These are phyloP conservation scores for Coregonus clupeaformis DNA, from an alignment of 2,113 vertebrate genomes.

Conservation along the genomic window DNA sequence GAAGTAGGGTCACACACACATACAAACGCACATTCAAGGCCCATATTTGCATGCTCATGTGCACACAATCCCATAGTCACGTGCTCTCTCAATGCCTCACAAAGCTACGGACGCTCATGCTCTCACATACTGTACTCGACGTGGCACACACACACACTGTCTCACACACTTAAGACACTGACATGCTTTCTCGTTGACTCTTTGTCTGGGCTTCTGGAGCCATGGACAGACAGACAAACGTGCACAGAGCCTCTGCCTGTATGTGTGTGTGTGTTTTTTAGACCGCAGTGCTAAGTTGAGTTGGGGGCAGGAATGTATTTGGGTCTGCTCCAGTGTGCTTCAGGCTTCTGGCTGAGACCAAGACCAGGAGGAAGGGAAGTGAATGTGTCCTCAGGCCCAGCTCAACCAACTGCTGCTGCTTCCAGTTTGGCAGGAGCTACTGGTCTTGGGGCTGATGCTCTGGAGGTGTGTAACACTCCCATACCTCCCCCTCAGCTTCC, in stretches of 20 bases:
- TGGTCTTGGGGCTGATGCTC: too few species aligned
- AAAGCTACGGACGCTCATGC: not conserved
- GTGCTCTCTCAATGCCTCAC: not conserved
- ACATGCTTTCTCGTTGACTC: not conserved
- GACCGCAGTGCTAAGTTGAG: slow-evolving; percentile 5
- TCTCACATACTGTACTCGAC: not conserved
- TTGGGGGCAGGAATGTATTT: slow-evolving; percentile 8
- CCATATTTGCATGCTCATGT: not conserved
- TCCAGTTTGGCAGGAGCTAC: too few species aligned
- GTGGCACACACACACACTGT: not conserved
- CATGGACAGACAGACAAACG: not conserved
- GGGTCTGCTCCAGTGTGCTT: not conserved
- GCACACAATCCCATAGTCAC: not conserved
- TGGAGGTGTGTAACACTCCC: too few species aligned
- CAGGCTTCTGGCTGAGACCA: not conserved
- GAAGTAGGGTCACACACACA: not conserved
- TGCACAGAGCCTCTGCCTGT: not conserved
- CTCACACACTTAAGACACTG: not conserved
- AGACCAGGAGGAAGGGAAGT: not conserved
- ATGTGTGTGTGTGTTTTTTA: not conserved
- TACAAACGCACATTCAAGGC: not conserved
- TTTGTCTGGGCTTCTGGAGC: not conserved
- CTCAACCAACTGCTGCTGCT: not conserved
- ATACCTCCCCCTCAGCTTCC: not conserved
- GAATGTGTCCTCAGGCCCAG: not conserved